phyloP scores from a whole-genome alignment of 2,113 vertebrate species.

The Eonycteris spelaea region DNA sequence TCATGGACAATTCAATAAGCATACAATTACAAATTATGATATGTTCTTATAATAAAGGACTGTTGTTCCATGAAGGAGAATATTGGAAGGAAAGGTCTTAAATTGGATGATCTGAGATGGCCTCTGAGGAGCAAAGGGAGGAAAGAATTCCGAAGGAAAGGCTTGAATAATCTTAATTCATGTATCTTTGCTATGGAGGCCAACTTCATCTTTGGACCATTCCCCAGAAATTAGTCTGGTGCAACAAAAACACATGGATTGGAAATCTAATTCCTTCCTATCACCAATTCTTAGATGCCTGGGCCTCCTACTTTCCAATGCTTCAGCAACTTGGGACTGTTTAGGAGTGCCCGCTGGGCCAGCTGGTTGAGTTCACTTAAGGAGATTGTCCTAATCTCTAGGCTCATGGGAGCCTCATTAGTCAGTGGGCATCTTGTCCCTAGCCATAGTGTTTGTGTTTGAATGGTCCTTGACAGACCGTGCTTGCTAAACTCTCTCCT shows the following conservation, averaged over 20 bases:
- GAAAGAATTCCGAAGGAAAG: not conserved
- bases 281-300: not conserved
- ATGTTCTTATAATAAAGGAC: not conserved
- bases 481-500: conserved; percentile 8
- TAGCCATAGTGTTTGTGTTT: not conserved
- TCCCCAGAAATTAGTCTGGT: not conserved
- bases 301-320: not conserved
- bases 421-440: not conserved
- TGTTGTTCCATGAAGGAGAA: not conserved
- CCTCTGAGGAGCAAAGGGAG: not conserved
- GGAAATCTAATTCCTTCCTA: not conserved
- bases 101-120: not conserved
- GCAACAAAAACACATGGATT: not conserved
- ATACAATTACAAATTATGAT: not conserved
- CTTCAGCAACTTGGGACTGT: not conserved
- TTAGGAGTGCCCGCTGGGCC: not conserved
- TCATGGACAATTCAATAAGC: not conserved
- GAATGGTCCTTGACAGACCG: not conserved
- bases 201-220: not conserved
- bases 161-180: not conserved
- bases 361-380: not conserved
- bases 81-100: not conserved
- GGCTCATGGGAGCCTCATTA: not conserved
- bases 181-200: not conserved
- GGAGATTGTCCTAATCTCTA: not conserved